Percentiles rank a stretch among this genome's conserved stretches.
phyloP scores from a whole-genome alignment of 53 echinoderm and acorn worm genomes.

The Arbacia lixula region DNA sequence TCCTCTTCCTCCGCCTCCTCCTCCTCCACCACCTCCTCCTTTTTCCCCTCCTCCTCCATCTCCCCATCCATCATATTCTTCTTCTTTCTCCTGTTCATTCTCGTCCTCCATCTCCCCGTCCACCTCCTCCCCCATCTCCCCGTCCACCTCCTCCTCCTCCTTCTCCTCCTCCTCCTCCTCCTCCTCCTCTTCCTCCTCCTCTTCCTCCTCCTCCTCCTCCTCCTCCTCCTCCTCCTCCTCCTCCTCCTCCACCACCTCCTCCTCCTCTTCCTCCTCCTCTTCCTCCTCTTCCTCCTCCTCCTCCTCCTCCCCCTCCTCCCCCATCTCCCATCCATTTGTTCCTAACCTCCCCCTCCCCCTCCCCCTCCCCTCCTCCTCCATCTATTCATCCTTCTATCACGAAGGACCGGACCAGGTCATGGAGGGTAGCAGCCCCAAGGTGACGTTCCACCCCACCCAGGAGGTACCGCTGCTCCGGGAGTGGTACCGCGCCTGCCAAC shows the following conservation, averaged over 20 bases:
- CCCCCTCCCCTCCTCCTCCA: background rate
- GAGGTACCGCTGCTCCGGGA: constrained; percentile 59
- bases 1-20: no score
- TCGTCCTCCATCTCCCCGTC: background rate
- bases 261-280: background rate
- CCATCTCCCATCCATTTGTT: background rate
- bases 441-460: constrained; percentile 57
- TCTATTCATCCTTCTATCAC: background rate
- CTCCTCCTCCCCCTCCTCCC: background rate
- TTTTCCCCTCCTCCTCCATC: no score
- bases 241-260: background rate
- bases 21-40: no score
- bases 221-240: background rate
- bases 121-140: background rate
- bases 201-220: background rate
- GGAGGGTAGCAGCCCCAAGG: constrained; percentile 40
- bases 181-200: background rate
- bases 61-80: no score
- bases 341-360: background rate
- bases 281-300: background rate
- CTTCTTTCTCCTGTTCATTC: background rate
- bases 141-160: background rate
- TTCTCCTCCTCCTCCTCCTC: background rate
- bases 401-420: constrained; percentile 41
- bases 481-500: constrained; percentile 35